Conservation (phyloP, 2,797 vertebrate species). For the Strix occidentalis region DNA sequence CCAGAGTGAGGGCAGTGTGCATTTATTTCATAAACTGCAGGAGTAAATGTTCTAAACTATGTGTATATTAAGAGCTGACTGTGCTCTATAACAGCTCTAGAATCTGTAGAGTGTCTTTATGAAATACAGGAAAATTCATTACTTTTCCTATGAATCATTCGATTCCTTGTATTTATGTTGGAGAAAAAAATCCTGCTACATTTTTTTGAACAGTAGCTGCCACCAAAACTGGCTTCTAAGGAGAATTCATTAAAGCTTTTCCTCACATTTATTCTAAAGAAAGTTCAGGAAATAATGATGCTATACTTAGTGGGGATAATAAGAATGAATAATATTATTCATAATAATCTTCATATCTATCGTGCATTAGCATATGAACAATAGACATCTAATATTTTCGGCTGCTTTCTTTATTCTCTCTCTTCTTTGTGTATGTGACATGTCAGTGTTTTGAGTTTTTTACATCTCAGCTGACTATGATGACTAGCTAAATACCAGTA, state of each 20-base stretch:
- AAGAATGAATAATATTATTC: conserved; percentile 13
- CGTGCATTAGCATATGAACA: not conserved
- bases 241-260: conserved; percentile 1
- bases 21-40: not conserved
- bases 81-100: not conserved
- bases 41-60: not conserved
- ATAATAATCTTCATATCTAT: conserved; percentile 30
- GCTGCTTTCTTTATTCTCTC: not conserved
- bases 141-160: not conserved
- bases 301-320: not conserved
- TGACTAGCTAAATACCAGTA: not conserved
- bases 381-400: conserved; percentile 3
- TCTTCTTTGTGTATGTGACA: not conserved
- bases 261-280: conserved; percentile 13
- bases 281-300: not conserved
- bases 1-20: not conserved
- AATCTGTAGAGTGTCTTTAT: not conserved
- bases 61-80: not conserved
- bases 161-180: not conserved
- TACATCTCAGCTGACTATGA: not conserved
- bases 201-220: not conserved
- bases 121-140: not conserved
- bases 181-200: not conserved
- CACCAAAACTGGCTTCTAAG: conserved; percentile 2
- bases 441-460: not conserved